Evolutionary conservation across 2,113 vertebrate species (phyloP), one percentile per base, ranked within the genome.

Genomic region (Sander lucioperca): DNA sequence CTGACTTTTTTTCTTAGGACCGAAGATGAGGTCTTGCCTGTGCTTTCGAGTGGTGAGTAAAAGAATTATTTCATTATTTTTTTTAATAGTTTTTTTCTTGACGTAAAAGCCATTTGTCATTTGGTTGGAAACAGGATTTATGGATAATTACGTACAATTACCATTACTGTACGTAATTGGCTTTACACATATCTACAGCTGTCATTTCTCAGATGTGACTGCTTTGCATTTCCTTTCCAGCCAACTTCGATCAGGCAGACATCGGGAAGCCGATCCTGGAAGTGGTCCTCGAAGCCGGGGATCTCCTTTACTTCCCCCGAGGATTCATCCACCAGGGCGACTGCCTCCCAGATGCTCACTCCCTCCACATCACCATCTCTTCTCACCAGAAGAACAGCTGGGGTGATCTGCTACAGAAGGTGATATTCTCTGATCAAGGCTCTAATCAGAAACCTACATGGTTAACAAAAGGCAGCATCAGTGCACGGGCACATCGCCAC

Each of bases 341-440:
- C 83, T 99, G 97, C 77, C 96, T 97, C 45, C 95, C 97, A 0
- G 96, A 97, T 0, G 83, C 88, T 0, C 97, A 99, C 85, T 99
- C 98, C 0, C 94, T 99, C 59, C 98, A 99, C 90, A 94, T 99
- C 86, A 99, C 98, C 0, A 82, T 99, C 85, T 99, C 98, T 36
- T 97, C 97, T 2, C 98, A 93, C 90, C 98, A 99, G 96, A 97
- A 94, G 88, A 99, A 99, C 93, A 96, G 96, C 77, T 99, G 98
- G 98, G 97, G 96, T 2, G 96, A 98, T 88, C 94, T 99, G 65
- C 86, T 99, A 30, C 95, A 96, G 64, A 98, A 97, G 92, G 96
- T 96, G 47, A 86, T 7, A 4, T 15, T 4, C 5, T 25, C 14
- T 54, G 23, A 30, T 30, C 5, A 0, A 23, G 16, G 51, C 50